phyloP scores from a whole-genome alignment of 2,888 invertebrate species.

The Spodoptera picta region DNA sequence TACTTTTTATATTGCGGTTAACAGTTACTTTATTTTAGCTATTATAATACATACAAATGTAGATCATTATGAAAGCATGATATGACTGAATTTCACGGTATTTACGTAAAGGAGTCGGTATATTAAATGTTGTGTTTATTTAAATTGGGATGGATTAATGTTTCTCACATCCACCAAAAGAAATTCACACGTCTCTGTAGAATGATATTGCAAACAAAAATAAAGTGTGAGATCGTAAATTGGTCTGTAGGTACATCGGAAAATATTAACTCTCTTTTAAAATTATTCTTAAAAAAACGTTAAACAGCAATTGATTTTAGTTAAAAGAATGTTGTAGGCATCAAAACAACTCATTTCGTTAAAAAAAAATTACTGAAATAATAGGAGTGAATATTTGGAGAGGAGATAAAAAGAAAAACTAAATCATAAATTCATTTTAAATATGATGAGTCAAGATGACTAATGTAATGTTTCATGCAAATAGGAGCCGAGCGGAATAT shows the following conservation, averaged over 20 bases:
- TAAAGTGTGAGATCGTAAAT: neutral
- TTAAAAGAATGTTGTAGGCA: conserved; percentile 1
- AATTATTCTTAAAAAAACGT: neutral
- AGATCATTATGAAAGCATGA: conserved; percentile 6
- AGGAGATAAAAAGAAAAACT: conserved; percentile 25
- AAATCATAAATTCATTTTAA: neutral
- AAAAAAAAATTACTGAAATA: conserved; percentile 15
- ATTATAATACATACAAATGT: conserved; percentile 32
- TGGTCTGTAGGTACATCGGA: neutral
- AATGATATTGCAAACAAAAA: neutral
- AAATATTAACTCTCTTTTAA: conserved; percentile 6
- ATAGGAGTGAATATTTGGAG: conserved; percentile 4
- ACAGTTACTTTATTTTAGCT: conserved; percentile 35
- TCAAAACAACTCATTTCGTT: conserved; percentile 1
- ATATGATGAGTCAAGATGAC: conserved; percentile 10
- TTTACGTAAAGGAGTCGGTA: conserved; percentile 4
- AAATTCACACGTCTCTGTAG: neutral
- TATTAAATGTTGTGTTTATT: conserved; percentile 4
- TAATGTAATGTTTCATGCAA: conserved; percentile 16
- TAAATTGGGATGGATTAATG: conserved; percentile 9
- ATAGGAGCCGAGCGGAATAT: conserved; percentile 4
- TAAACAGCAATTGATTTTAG: conserved; percentile 17
- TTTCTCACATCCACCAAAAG: neutral
- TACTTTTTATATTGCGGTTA: conserved; percentile 34
- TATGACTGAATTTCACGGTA: conserved; percentile 10